Evolutionary conservation across 2,888 invertebrate genomes (phyloP).

Genomic region (Lasioglossum zephyrum): DNA sequence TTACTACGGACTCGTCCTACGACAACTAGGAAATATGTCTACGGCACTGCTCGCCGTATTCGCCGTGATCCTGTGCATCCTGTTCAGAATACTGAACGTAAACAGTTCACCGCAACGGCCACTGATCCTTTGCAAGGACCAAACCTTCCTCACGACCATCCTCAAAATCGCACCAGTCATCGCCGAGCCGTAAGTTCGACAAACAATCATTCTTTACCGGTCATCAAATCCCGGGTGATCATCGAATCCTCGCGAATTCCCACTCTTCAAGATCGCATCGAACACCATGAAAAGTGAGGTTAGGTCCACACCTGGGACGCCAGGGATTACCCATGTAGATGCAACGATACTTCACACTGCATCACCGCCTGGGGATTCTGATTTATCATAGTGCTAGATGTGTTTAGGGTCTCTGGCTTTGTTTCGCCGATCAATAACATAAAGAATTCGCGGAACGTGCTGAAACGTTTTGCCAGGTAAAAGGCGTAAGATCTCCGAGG

Average conservation of each 20-base stretch:
- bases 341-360: not conserved
- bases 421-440: slow-evolving; percentile 2
- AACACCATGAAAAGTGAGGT: slow-evolving; percentile 55
- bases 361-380: not conserved
- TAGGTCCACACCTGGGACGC: slow-evolving; percentile 42
- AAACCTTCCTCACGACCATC: slow-evolving; percentile 91
- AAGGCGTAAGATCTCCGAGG: not conserved
- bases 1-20: not conserved
- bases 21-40: slow-evolving; percentile 87
- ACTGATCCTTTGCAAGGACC: slow-evolving; percentile 91
- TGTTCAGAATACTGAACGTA: slow-evolving; percentile 93
- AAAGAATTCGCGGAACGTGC: slow-evolving; percentile 29
- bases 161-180: slow-evolving; percentile 92
- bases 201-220: not conserved
- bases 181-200: slow-evolving; percentile 91
- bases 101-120: slow-evolving; percentile 93
- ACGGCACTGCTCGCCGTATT: slow-evolving; percentile 92
- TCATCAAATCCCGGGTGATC: not conserved
- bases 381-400: not conserved
- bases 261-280: not conserved
- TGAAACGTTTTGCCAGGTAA: slow-evolving; percentile 9
- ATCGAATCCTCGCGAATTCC: not conserved
- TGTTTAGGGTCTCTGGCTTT: not conserved
- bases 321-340: slow-evolving; percentile 23
- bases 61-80: slow-evolving; percentile 92